Evolutionary conservation across 2,888 invertebrate genomes (phyloP), one percentile per base, ranked within the genome.

Genomic region (Drosophila hawaiiensis): DNA sequence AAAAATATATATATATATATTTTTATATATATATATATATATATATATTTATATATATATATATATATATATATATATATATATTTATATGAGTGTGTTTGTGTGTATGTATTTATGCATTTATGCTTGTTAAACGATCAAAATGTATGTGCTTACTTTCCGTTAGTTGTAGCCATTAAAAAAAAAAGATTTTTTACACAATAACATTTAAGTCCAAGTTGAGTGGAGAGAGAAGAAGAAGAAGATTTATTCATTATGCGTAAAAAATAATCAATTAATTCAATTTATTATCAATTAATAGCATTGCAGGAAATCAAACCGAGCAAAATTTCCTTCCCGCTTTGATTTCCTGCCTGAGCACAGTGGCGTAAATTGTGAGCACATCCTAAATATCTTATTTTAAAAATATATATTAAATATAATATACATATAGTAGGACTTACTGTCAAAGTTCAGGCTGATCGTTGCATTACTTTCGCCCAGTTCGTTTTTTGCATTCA

Each of bases 361-460:
- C 14, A 4, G 47, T 14, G 22, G 14, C 22, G 25, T 25, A 7
- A 47, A 22, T 4, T 22, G 22, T 47, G 14, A 14, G 7, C 7
- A 47, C 14, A 4, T 22, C 25, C 25, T 16, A 25, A 47, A 47
- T 28, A 47, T 47, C 25, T 16, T 16, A 47, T 2, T 47, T 4
- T 47, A 7, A 4, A 25, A 47, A 9, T n/a, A 47, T 22, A 47
- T 16, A 47, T 47, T 16, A 16, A 9, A 25, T 25, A 9, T 9
- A 47, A 41, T n/a, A 25, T 16, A 4, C 4, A 9, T 25, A 9
- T 47, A 12, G 25, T n/a, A 28, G 19, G n/a, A 97, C 98, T 97
- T 95, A 99, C 99, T 98, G 96, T 98, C 98, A 95, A 99, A 98
- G 95, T 99, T 99, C 91, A 99, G 96, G 94, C 98, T 98, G 94